A percentile compares a stretch with the other conserved stretches of the same genome.
Evolutionary conservation across 2,888 invertebrate species (phyloP).

Genomic region (Conistra vaccinii): DNA sequence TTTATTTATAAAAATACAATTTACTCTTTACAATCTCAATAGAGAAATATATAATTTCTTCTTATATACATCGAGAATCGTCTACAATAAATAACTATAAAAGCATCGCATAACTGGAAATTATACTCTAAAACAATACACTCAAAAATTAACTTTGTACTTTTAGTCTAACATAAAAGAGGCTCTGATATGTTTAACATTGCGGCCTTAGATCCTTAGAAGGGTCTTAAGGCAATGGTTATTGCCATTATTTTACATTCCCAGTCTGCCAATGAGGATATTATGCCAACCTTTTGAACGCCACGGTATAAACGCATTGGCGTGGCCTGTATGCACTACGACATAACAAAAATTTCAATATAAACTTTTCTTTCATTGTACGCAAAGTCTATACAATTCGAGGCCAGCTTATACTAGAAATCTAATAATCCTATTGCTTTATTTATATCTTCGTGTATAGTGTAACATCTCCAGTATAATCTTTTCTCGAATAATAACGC

Average conservation of each 20-base stretch:
- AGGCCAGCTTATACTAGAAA: background rate
- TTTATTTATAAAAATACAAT: constrained; percentile 86
- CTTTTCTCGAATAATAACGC: no score
- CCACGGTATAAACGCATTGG: background rate
- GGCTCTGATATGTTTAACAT: constrained; percentile 43
- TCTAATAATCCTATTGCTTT: background rate
- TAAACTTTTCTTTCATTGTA: background rate
- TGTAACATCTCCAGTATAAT: no score
- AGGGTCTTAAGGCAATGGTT: background rate
- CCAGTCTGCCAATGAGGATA: background rate
- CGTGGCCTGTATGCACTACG: no score
- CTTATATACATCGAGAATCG: constrained; percentile 77
- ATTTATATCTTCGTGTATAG: no score
- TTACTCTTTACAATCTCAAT: constrained; percentile 85
- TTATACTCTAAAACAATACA: constrained; percentile 64
- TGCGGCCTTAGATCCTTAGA: background rate
- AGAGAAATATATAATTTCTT: constrained; percentile 79
- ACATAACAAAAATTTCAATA: background rate
- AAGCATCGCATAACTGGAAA: constrained; percentile 73
- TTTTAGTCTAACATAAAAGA: constrained; percentile 48
- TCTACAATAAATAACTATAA: constrained; percentile 77
- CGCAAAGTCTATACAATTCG: background rate
- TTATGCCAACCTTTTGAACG: constrained; percentile 1
- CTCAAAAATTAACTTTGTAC: constrained; percentile 74
- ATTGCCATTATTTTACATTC: background rate